Conservation (phyloP, 2,113 vertebrate species). For the Mesitornis unicolor region DNA sequence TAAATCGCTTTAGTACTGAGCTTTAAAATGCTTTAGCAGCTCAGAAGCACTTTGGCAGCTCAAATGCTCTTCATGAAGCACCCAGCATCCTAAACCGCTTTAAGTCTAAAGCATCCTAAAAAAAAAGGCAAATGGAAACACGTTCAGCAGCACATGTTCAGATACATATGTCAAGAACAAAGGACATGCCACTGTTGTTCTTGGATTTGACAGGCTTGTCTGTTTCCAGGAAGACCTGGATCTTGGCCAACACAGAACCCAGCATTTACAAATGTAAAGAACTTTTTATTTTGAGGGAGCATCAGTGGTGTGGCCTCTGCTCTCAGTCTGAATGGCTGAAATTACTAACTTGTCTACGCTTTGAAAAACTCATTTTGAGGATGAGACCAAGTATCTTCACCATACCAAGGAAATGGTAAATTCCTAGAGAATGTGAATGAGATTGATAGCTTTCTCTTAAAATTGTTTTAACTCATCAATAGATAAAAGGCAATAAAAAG, state of each 20-base stretch:
- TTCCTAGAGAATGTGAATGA: neutral
- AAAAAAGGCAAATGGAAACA: neutral
- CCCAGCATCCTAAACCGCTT: slow-evolving; percentile 49
- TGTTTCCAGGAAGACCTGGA: neutral
- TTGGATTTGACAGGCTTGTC: neutral
- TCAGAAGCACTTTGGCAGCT: slow-evolving; percentile 66
- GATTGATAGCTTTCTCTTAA: neutral
- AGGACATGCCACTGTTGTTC: neutral
- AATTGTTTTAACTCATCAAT: neutral
- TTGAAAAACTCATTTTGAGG: neutral
- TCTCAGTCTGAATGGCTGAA: neutral
- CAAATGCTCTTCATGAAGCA: slow-evolving; percentile 57
- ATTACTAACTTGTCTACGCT: neutral
- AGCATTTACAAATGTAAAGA: neutral
- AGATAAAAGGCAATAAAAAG: neutral
- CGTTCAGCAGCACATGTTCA: neutral
- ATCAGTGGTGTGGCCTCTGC: neutral
- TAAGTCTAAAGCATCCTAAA: slow-evolving; percentile 35
- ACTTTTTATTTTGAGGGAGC: neutral
- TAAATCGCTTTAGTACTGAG: slow-evolving; percentile 61
- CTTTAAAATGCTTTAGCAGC: slow-evolving; percentile 67
- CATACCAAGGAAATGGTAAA: neutral
- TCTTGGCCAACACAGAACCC: neutral
- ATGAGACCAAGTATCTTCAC: neutral
- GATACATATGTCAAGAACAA: neutral